A percentile compares a stretch with the other conserved stretches of the same genome.
These are phyloP conservation scores for Tringa solitaria DNA, from an alignment of 2,113 vertebrate genomes.

Conservation along the genomic window DNA sequence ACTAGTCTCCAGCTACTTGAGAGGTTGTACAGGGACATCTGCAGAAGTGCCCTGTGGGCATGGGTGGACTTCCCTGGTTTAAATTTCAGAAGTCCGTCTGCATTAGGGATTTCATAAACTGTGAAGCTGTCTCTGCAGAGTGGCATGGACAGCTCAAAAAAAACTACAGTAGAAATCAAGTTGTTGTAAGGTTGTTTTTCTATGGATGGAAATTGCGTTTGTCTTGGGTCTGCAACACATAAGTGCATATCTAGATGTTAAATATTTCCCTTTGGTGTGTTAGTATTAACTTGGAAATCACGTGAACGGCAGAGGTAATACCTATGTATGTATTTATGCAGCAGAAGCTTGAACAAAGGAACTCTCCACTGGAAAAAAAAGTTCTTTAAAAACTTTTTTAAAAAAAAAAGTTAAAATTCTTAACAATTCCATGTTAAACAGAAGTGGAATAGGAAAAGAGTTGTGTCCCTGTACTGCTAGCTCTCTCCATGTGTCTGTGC, in stretches of 20 bases:
- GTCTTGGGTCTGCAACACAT: neutral
- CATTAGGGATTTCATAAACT: neutral
- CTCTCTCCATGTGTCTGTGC: neutral
- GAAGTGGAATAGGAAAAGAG: neutral
- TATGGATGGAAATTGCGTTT: neutral
- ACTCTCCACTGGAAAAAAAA: neutral
- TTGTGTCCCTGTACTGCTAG: neutral
- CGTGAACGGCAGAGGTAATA: neutral
- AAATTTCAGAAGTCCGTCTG: neutral
- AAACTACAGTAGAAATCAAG: neutral
- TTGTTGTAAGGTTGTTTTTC: neutral
- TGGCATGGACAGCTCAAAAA: neutral
- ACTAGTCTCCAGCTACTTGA: neutral
- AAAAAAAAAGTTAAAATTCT: neutral
- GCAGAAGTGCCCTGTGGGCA: neutral
- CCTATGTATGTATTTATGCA: neutral
- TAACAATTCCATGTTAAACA: neutral
- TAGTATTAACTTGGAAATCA: neutral
- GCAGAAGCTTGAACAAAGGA: neutral
- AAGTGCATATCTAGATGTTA: neutral
- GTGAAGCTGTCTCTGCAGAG: neutral
- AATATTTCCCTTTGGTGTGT: slow-evolving; percentile 6
- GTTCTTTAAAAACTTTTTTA: neutral
- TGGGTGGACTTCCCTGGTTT: neutral
- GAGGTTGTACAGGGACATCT: neutral